Conservation (phyloP, 2,113 vertebrate genomes). For the Ochotona princeps region DNA sequence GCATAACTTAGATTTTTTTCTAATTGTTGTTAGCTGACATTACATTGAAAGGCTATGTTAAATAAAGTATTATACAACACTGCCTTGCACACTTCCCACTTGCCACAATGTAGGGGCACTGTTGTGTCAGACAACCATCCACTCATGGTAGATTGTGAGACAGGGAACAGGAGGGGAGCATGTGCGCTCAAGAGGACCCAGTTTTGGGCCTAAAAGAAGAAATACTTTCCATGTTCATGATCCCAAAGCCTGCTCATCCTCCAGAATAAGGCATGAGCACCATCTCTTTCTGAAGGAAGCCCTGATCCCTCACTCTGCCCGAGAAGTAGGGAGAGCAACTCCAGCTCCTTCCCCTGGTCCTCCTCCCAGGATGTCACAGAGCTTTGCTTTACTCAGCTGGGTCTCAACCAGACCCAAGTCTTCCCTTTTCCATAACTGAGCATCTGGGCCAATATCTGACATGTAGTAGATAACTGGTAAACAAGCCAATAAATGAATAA, state of each 20-base stretch:
- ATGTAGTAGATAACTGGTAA: background rate
- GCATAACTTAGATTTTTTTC: background rate
- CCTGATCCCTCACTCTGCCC: background rate
- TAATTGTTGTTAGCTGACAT: too few relatives aligned
- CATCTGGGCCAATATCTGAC: background rate
- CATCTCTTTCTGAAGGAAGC: background rate
- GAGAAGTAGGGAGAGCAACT: background rate
- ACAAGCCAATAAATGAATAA: background rate
- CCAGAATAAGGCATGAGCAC: accelerated
- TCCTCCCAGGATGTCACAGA: background rate
- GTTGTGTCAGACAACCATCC: background rate
- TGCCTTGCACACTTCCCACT: background rate
- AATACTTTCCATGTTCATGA: background rate
- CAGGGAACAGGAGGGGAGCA: background rate
- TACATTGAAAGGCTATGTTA: background rate
- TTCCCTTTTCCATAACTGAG: background rate
- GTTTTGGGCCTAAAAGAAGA: background rate
- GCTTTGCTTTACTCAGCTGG: background rate
- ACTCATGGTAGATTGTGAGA: background rate
- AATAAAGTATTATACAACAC: too few relatives aligned
- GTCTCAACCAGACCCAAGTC: background rate
- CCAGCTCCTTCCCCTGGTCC: background rate
- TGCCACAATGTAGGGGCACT: background rate
- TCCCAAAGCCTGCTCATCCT: background rate
- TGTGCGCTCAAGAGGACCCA: background rate